phyloP scores from a whole-genome alignment of 2,888 invertebrate species.

The Drosophila monieri region DNA sequence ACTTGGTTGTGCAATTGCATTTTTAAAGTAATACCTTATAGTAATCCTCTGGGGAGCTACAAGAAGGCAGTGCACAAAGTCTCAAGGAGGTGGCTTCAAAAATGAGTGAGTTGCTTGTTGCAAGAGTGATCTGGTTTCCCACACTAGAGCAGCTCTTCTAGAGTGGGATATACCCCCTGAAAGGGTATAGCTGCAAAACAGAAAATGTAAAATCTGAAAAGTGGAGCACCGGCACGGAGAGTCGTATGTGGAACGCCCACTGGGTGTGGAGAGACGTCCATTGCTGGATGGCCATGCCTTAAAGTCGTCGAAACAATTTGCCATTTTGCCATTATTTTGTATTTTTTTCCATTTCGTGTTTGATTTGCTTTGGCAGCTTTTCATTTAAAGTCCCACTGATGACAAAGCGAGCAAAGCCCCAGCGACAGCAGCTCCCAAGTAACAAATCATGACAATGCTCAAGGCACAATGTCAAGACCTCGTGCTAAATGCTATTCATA shows the following conservation, averaged over 20 bases:
- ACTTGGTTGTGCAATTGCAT: conserved; percentile 1
- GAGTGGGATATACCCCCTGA: neutral
- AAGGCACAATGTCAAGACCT: conserved; percentile 79
- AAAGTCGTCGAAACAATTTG: conserved; percentile 12
- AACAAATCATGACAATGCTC: conserved; percentile 63
- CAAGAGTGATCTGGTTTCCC: too few relatives aligned
- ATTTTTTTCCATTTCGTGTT: conserved; percentile 24
- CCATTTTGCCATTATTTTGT: neutral
- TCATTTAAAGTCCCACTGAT: conserved; percentile 56
- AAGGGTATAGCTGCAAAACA: neutral
- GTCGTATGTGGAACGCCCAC: conserved; percentile 64
- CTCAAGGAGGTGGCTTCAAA: too few relatives aligned
- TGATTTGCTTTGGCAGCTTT: conserved; percentile 67
- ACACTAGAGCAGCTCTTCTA: too few relatives aligned
- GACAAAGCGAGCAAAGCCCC: conserved; percentile 45
- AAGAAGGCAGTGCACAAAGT: too few relatives aligned
- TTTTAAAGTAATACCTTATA: neutral
- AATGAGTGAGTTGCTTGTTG: too few relatives aligned
- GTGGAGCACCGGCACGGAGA: conserved; percentile 49
- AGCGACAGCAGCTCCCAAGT: neutral
- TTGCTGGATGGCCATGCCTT: conserved; percentile 58
- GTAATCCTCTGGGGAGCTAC: too few relatives aligned
- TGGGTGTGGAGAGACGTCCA: conserved; percentile 62
- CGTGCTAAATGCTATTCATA: conserved; percentile 56
- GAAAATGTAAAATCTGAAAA: conserved; percentile 18